Base-by-base conservation (phyloP, 2,888 invertebrate species). In the Heliconius aoede region DNA sequence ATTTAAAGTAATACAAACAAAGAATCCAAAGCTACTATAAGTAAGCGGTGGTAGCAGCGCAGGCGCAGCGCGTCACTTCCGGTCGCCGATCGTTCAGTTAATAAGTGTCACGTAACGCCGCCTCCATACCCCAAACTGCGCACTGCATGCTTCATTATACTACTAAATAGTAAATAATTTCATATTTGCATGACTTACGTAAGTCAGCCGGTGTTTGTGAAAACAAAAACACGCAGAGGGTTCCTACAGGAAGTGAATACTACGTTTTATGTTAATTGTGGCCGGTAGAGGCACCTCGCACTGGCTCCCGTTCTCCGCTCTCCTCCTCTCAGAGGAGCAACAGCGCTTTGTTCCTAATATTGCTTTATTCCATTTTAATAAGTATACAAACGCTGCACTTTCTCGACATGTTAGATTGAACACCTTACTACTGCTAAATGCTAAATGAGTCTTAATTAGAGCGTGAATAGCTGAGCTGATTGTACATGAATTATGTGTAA, bases 21-120 rank as follows among this genome's bases (percentile, higher is more conserved):
- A 67, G 60, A 73, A 68, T 73, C 51, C 4, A 51, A 36, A 46
- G 30, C 62, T 26, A 51, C 51, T 36, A 68, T 32, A 68, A 28
- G 28, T n/a, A 30, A 21, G 28, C 8, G 51, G 51, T 21, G n/a
- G 11, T 1, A 21, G 4, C 3, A 28, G 28, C 15, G 36, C 36
- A 11, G 36, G 36, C 11, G 36, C 9, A 30, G 61, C 32, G 73
- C 73, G 76, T 64, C 73, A 71, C 64, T 30, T 77, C 76, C 76
- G 74, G 73, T 69, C 61, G 61, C 51, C 61, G 76, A 73, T 69
- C 62, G 64, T 76, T 69, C 55, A 73, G 15, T 7, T 55, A 55
- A 69, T 77, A 71, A 77, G 71, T 77, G 76, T 77, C 73, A 40
- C 51, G 76, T 76, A 60, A 58, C 65, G 18, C 18, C 55, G 15